A percentile compares a stretch with the other conserved stretches of the same genome.
phyloP scores from a whole-genome alignment of 1,140 invertebrate genomes.

The Drosophila pseudoananassae region DNA sequence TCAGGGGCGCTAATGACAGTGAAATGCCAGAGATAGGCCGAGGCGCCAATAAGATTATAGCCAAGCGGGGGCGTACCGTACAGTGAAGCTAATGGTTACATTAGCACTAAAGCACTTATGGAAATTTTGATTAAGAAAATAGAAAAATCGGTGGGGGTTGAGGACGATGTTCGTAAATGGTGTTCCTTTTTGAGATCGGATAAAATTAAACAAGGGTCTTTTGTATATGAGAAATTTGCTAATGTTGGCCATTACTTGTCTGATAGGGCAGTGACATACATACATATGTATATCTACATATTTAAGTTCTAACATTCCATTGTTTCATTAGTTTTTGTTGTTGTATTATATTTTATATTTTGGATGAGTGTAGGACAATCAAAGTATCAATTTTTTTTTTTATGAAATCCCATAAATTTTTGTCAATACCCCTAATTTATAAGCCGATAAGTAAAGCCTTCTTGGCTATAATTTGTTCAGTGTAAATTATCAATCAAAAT shows the following conservation, averaged over 20 bases:
- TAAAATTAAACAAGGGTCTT: no score
- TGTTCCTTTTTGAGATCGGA: no score
- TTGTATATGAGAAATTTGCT: no score
- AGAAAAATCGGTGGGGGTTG: no score
- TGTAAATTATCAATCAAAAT: constrained; percentile 68
- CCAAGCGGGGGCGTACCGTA: constrained; percentile 59
- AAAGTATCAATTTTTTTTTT: background rate
- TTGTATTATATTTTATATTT: background rate
- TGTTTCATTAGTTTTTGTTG: background rate
- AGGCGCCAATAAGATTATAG: constrained; percentile 39
- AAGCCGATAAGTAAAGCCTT: background rate
- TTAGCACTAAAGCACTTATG: constrained; percentile 3
- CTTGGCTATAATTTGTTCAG: constrained; percentile 18
- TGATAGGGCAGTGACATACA: no score
- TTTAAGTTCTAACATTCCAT: background rate
- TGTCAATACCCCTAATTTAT: background rate
- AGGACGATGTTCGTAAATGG: no score
- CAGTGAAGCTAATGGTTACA: constrained; percentile 25
- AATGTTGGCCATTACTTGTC: no score
- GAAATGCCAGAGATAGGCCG: constrained; percentile 50
- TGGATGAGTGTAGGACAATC: background rate
- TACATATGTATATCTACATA: no score
- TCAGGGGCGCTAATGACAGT: constrained; percentile 64
- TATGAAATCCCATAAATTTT: background rate
- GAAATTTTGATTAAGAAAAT: background rate